These are phyloP conservation scores for Callaeas wilsoni DNA, from an alignment of 2,113 vertebrate species.

Conservation along the genomic window DNA sequence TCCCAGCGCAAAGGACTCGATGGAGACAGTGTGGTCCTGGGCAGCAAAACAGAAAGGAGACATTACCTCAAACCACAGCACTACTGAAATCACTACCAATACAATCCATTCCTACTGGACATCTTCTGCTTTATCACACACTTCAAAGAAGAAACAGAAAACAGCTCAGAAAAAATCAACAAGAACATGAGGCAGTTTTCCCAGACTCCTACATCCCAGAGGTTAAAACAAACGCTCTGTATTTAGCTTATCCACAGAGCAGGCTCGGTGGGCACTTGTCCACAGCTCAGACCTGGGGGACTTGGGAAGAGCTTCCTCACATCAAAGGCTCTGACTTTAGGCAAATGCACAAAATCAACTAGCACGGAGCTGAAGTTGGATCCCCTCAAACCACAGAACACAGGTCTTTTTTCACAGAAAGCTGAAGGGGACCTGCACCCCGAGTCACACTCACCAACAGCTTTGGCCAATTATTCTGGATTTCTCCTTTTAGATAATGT, in stretches of 20 bases:
- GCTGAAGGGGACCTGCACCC: neutral
- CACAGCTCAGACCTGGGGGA: neutral
- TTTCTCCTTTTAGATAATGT: neutral
- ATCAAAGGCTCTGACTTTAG: neutral
- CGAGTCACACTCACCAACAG: fast-evolving
- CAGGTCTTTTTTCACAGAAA: neutral
- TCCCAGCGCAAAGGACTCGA: neutral
- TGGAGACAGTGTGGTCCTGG: neutral
- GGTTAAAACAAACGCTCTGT: neutral
- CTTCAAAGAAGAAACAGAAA: neutral
- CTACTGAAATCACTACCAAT: neutral
- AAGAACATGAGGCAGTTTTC: neutral
- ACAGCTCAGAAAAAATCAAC: neutral
- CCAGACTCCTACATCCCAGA: neutral
- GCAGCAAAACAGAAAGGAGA: neutral
- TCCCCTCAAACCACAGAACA: neutral
- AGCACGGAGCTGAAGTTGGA: neutral
- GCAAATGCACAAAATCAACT: neutral
- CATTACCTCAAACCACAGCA: neutral
- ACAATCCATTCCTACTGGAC: neutral
- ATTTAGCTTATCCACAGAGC: neutral
- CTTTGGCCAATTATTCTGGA: neutral
- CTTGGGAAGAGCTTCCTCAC: neutral
- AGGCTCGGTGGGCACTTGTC: neutral
- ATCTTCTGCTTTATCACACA: neutral